phyloP scores from a whole-genome alignment of 2,888 invertebrate species.

The Plutella xylostella region DNA sequence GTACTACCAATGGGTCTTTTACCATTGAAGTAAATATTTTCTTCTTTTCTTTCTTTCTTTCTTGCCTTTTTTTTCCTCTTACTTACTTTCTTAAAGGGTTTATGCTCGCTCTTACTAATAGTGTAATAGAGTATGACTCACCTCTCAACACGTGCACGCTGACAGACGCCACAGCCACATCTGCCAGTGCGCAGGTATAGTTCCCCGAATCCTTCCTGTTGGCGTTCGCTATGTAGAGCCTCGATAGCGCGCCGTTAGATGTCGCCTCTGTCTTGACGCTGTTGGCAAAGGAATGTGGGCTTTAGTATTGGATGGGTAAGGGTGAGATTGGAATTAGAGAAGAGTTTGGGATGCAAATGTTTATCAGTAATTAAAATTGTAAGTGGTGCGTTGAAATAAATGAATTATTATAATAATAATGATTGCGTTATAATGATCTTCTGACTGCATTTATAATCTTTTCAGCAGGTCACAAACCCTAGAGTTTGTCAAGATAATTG shows the following conservation, averaged over 20 bases:
- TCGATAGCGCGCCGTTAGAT: constrained; percentile 77
- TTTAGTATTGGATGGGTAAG: too few relatives aligned
- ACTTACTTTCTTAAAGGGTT: too few relatives aligned
- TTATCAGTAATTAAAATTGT: too few relatives aligned
- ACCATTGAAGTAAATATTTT: background rate
- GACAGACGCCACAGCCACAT: constrained; percentile 77
- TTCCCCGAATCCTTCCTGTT: constrained; percentile 83
- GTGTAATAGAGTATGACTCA: constrained; percentile 34
- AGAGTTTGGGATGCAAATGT: too few relatives aligned
- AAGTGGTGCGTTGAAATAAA: too few relatives aligned
- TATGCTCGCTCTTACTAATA: background rate
- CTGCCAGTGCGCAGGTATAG: constrained; percentile 81
- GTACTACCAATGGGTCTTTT: background rate
- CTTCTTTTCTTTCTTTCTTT: background rate
- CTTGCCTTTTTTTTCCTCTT: background rate
- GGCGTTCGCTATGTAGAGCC: constrained; percentile 84
- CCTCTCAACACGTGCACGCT: constrained; percentile 84
- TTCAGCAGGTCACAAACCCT: too few relatives aligned
- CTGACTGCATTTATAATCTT: too few relatives aligned
- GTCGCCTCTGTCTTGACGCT: constrained; percentile 85
- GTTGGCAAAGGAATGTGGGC: constrained; percentile 36
- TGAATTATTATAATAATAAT: too few relatives aligned
- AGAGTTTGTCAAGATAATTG: too few relatives aligned
- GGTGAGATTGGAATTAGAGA: too few relatives aligned
- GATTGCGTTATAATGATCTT: too few relatives aligned